Conservation (phyloP, 2,888 invertebrate genomes). For the Oligia fasciuncula region DNA sequence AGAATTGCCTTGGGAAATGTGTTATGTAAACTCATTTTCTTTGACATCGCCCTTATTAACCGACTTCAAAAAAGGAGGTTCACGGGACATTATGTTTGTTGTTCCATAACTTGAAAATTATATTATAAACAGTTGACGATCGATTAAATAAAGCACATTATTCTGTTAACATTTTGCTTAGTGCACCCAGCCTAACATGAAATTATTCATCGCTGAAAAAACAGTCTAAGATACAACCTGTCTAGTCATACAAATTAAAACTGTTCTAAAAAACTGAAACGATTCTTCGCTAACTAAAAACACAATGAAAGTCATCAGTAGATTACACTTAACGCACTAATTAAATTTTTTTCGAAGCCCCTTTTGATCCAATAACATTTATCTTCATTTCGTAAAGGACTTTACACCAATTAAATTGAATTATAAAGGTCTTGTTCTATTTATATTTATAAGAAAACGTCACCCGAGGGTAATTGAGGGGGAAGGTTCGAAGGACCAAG, state of each 20-base stretch:
- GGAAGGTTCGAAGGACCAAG: too few species aligned
- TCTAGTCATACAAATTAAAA: neutral
- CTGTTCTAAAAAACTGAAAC: constrained; percentile 25
- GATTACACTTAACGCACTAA: constrained; percentile 46
- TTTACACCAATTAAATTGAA: constrained; percentile 38
- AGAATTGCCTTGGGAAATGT: neutral
- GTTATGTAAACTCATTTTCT: constrained; percentile 17
- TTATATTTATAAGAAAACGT: constrained; percentile 7
- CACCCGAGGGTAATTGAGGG: neutral
- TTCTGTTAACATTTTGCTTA: neutral
- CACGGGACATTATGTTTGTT: neutral
- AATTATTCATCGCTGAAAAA: constrained; percentile 10
- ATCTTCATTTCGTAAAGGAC: constrained; percentile 33
- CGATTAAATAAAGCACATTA: neutral
- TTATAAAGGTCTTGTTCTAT: constrained; percentile 16
- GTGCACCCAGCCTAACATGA: neutral
- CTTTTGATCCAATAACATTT: constrained; percentile 49
- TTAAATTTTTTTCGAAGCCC: constrained; percentile 45
- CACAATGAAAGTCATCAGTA: constrained; percentile 33
- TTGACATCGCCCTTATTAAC: constrained; percentile 2
- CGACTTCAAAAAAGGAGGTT: too few species aligned
- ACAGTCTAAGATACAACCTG: neutral
- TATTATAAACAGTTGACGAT: neutral
- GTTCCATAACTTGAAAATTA: neutral
- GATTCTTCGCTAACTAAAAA: neutral